phyloP scores from a whole-genome alignment of 2,797 vertebrate genomes.

The Poeciliopsis paucimaculata region DNA sequence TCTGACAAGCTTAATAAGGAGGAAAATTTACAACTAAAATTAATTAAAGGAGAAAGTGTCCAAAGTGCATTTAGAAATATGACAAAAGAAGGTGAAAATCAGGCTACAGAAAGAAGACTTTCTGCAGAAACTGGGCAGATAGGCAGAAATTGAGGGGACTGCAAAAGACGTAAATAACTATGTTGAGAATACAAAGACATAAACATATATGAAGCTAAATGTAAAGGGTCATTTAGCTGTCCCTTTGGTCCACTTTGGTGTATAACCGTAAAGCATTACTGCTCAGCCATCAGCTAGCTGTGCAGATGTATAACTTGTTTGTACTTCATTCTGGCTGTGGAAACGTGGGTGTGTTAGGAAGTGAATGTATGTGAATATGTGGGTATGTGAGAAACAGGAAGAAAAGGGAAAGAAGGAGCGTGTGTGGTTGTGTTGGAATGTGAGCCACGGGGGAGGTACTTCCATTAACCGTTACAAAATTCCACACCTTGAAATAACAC shows the following conservation, averaged over 20 bases:
- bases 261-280: constrained; percentile 31
- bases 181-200: background rate
- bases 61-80: background rate
- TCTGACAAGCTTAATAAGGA: background rate
- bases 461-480: constrained; percentile 74
- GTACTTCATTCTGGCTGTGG: constrained; percentile 37
- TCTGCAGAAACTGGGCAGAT: constrained; percentile 21
- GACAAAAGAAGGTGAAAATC: background rate
- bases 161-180: background rate
- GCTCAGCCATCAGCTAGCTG: constrained; percentile 34
- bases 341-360: constrained; percentile 42
- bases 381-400: constrained; percentile 41
- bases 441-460: constrained; percentile 52
- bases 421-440: constrained; percentile 72
- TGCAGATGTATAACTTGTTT: constrained; percentile 67
- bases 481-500: constrained; percentile 77
- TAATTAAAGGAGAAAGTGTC: background rate
- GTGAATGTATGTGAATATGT: constrained; percentile 50
- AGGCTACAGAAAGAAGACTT: background rate
- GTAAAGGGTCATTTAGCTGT: constrained; percentile 14
- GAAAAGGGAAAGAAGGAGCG: constrained; percentile 49
- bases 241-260: constrained; percentile 6
- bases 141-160: background rate
- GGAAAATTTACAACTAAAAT: background rate
- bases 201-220: constrained; percentile 20